A percentile compares a stretch with the other conserved stretches of the same genome.
phyloP scores from a whole-genome alignment of 2,888 invertebrate genomes.

The Rhyacophila evoluta region DNA sequence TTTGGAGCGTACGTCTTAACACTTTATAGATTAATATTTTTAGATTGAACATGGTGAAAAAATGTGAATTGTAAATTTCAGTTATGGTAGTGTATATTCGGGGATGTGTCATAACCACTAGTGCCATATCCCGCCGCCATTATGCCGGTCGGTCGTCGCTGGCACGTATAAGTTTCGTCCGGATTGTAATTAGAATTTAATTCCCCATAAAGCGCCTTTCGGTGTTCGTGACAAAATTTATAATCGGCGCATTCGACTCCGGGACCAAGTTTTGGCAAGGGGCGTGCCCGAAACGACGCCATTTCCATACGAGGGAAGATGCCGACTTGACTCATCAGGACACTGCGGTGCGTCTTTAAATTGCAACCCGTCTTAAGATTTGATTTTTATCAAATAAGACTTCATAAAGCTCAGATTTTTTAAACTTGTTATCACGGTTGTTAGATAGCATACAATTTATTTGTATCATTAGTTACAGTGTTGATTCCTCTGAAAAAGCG shows the following conservation, averaged over 20 bases:
- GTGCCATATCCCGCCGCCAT: constrained; percentile 32
- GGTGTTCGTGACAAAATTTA: constrained; percentile 55
- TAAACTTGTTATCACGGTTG: too few relatives aligned
- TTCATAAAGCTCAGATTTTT: too few relatives aligned
- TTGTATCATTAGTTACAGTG: too few relatives aligned
- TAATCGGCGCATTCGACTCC: constrained; percentile 49
- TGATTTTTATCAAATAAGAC: too few relatives aligned
- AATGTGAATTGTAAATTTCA: not conserved
- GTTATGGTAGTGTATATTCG: not conserved
- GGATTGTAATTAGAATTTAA: constrained; percentile 55
- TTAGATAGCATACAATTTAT: too few relatives aligned
- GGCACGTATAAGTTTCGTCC: constrained; percentile 51
- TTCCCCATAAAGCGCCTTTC: constrained; percentile 55
- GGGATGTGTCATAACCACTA: not conserved
- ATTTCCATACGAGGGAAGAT: constrained; percentile 30
- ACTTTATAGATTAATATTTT: too few relatives aligned
- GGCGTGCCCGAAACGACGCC: constrained; percentile 31
- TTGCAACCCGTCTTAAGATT: too few relatives aligned
- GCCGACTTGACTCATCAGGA: not conserved
- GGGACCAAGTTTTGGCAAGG: constrained; percentile 31
- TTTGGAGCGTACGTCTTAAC: too few relatives aligned
- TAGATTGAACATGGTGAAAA: too few relatives aligned
- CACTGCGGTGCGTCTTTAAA: not conserved
- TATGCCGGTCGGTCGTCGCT: constrained; percentile 37
- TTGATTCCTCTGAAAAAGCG: too few relatives aligned